Conservation (phyloP, 2,797 vertebrate genomes). For the Micropoecilia bifurca region DNA sequence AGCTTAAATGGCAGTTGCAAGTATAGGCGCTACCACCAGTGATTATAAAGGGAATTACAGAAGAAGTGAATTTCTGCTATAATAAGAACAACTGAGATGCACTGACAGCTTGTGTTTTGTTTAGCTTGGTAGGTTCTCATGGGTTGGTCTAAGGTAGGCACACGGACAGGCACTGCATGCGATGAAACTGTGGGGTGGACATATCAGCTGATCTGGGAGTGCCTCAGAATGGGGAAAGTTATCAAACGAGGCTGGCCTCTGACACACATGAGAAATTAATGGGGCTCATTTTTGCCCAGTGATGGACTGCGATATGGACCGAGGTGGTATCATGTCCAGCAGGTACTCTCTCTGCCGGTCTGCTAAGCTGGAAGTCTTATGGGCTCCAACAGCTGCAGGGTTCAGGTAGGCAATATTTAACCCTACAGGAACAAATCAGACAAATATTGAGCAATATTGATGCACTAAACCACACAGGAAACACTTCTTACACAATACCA, state of each 20-base stretch:
- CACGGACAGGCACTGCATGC: conserved; percentile 95
- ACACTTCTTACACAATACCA: neutral
- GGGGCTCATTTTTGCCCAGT: conserved; percentile 89
- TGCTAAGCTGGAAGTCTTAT: conserved; percentile 92
- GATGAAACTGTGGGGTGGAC: conserved; percentile 70
- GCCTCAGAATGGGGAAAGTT: conserved; percentile 55
- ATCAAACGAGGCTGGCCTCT: conserved; percentile 36
- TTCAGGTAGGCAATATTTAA: conserved; percentile 97
- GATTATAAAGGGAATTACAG: conserved; percentile 76
- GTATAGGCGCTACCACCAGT: conserved; percentile 70
- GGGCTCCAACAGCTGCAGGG: conserved; percentile 88
- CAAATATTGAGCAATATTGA: neutral
- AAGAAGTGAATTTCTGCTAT: conserved; percentile 74
- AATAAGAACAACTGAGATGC: conserved; percentile 79
- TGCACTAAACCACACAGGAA: neutral
- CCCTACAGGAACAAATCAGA: conserved; percentile 73
- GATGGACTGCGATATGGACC: conserved; percentile 97
- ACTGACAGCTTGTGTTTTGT: conserved; percentile 79
- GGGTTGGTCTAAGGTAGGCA: conserved; percentile 87
- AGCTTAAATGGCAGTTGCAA: conserved; percentile 66
- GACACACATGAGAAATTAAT: conserved; percentile 44
- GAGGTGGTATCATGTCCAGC: conserved; percentile 97
- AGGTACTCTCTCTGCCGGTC: conserved; percentile 97
- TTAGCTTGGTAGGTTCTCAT: conserved; percentile 79
- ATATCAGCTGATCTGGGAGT: conserved; percentile 60